Percentiles rank a stretch among this genome's conserved stretches.
These are phyloP conservation scores for Podarcis lilfordi DNA, from an alignment of 2,797 vertebrate species.

Conservation along the genomic window DNA sequence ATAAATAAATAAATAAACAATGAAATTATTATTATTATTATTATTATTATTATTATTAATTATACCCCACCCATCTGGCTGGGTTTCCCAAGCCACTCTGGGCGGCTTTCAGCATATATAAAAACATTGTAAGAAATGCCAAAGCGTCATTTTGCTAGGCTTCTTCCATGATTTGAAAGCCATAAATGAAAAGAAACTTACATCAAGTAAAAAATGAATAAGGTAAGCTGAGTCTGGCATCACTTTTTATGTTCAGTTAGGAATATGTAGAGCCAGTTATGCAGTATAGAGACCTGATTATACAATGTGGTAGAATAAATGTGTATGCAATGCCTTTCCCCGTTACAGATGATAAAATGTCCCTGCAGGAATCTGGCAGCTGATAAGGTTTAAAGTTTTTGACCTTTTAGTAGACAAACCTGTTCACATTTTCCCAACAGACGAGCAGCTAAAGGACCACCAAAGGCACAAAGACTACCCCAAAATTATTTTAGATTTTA, in stretches of 20 bases:
- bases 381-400: not conserved
- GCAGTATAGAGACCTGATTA: not conserved
- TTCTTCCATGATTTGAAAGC: not conserved
- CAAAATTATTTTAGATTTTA: too few relatives aligned
- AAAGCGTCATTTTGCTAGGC: not conserved
- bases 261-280: not conserved
- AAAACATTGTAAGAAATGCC: not conserved
- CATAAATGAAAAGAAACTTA: not conserved
- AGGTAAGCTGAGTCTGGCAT: not conserved
- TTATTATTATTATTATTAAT: too few relatives aligned
- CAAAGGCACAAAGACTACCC: not conserved
- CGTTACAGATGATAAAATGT: not conserved
- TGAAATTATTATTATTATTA: too few relatives aligned
- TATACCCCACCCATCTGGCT: too few relatives aligned
- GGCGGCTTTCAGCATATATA: too few relatives aligned
- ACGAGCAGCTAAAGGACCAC: not conserved
- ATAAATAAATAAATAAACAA: too few relatives aligned
- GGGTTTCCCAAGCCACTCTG: too few relatives aligned
- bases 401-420: not conserved
- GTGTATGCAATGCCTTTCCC: not conserved
- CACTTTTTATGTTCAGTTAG: not conserved
- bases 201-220: not conserved
- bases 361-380: not conserved
- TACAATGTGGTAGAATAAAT: not conserved
- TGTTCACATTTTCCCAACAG: not conserved